Conservation (phyloP, 2,113 vertebrate species). For the Kryptolebias marmoratus region DNA sequence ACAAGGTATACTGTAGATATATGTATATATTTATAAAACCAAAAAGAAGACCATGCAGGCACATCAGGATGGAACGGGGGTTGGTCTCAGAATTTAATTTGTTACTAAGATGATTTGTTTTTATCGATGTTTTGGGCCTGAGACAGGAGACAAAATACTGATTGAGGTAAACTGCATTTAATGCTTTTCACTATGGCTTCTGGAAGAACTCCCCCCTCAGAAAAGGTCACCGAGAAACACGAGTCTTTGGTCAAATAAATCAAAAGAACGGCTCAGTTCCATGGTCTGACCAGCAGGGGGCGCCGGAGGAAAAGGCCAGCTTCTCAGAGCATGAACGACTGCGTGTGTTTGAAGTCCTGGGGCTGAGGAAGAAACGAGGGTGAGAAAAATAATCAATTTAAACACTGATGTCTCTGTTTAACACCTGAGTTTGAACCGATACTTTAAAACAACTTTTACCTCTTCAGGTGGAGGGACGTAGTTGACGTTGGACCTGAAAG, state of each 20-base stretch:
- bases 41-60: constrained; percentile 76
- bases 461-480: constrained; percentile 79
- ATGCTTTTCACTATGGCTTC: constrained; percentile 56
- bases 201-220: constrained; percentile 27
- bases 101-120: constrained; percentile 24
- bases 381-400: neutral
- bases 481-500: constrained; percentile 76
- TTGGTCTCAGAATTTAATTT: constrained; percentile 54
- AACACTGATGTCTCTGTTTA: no score
- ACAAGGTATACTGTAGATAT: constrained; percentile 69
- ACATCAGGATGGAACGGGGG: constrained; percentile 69
- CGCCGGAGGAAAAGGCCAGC: constrained; percentile 54
- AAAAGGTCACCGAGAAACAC: constrained; percentile 2
- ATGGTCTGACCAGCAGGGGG: constrained; percentile 62
- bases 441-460: constrained; percentile 61
- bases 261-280: constrained; percentile 4
- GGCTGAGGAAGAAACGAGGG: constrained; percentile 39
- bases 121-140: constrained; percentile 2
- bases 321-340: constrained; percentile 96
- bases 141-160: constrained; percentile 34
- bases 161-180: constrained; percentile 64
- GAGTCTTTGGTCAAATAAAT: constrained; percentile 62
- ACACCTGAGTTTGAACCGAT: no score
- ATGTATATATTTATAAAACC: constrained; percentile 42
- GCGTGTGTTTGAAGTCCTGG: constrained; percentile 97